These are phyloP conservation scores for Catalaphyllia jardinei DNA, from an alignment of 64 coral and sea anemone species.

Conservation along the genomic window DNA sequence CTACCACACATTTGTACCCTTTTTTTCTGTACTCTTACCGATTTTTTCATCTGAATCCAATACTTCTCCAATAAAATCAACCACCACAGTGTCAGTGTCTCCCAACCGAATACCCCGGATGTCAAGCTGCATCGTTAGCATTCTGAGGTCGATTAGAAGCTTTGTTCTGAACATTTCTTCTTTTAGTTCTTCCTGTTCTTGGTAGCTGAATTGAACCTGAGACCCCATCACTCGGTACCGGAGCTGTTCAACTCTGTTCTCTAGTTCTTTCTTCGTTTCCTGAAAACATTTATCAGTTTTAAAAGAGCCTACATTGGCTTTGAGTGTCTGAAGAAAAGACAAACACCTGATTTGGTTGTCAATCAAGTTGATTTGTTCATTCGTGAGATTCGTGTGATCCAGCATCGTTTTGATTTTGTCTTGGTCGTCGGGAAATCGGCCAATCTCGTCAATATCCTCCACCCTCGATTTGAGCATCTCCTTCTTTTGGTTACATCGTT, in stretches of 20 bases:
- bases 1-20: too few species aligned
- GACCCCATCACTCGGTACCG: constrained; percentile 14
- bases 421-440: background rate
- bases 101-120: background rate
- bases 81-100: background rate
- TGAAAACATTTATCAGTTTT: background rate
- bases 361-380: constrained; percentile 40
- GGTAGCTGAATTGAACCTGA: constrained; percentile 55
- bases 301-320: background rate
- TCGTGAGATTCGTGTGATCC: background rate
- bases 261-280: background rate
- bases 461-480: background rate
- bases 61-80: constrained; percentile 13
- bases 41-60: constrained; percentile 53
- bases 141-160: constrained; percentile 10
- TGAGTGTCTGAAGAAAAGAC: constrained; percentile 19
- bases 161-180: constrained; percentile 48
- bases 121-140: constrained; percentile 40
- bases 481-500: background rate
- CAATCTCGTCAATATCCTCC: background rate
- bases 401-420: constrained; percentile 1
- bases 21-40: constrained; percentile 17
- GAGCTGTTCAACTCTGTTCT: background rate
- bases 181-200: constrained; percentile 62
- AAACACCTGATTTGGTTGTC: constrained; percentile 63